A percentile compares a stretch with the other conserved stretches of the same genome.
These are phyloP conservation scores for Labeo rohita DNA, from an alignment of 2,113 vertebrate genomes.

Conservation along the genomic window DNA sequence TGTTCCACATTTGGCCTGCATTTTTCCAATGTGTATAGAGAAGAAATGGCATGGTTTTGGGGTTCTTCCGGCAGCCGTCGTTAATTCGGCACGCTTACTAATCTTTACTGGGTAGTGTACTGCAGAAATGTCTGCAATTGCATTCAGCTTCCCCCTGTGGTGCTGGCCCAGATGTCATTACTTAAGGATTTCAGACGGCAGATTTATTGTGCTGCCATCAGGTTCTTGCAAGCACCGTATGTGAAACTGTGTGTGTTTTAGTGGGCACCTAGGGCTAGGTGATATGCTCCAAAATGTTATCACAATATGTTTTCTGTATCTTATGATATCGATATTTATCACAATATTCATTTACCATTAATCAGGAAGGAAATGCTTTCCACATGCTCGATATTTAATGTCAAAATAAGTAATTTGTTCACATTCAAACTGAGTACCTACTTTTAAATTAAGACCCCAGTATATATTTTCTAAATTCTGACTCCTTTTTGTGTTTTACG, in stretches of 20 bases:
- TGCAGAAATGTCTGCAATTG: conserved; percentile 42
- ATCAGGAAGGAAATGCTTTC: not conserved
- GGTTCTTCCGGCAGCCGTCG: conserved; percentile 10
- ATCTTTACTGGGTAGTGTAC: conserved; percentile 32
- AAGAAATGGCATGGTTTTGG: not conserved
- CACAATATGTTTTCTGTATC: not conserved
- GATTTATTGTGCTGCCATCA: conserved; percentile 33
- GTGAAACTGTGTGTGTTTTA: conserved; percentile 3
- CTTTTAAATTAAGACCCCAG: not conserved
- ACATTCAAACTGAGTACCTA: not conserved
- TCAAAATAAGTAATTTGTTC: not conserved
- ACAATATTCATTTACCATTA: not conserved
- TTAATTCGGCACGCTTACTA: conserved; percentile 35
- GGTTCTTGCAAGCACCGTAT: conserved; percentile 19
- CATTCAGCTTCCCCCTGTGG: conserved; percentile 31
- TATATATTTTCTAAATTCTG: too few species aligned
- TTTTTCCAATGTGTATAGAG: not conserved
- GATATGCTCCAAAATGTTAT: not conserved
- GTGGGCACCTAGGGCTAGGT: not conserved
- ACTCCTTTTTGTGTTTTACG: too few species aligned
- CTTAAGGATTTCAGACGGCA: conserved; percentile 43
- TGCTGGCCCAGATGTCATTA: conserved; percentile 48
- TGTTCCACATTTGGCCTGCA: not conserved
- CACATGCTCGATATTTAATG: too few species aligned
- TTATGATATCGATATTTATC: not conserved